A percentile compares a stretch with the other conserved stretches of the same genome.
phyloP scores from a whole-genome alignment of 1,140 invertebrate genomes.

The Drosophila malerkotliana region DNA sequence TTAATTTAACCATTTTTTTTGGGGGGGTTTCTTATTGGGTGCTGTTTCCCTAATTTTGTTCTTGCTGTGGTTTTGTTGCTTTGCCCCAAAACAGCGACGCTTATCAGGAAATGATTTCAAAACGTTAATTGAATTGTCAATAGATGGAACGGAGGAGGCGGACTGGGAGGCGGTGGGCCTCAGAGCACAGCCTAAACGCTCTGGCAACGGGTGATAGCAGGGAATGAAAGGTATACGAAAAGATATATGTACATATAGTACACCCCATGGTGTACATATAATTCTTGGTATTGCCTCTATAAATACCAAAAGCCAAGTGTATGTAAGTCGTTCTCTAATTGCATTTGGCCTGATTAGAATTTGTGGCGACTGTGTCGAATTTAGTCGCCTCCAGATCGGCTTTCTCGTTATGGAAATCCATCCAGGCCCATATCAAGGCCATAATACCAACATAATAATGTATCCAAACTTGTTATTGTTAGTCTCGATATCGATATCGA shows the following conservation, averaged over 20 bases:
- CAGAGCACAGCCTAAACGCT: neutral
- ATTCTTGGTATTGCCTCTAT: conserved; percentile 69
- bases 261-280: conserved; percentile 26
- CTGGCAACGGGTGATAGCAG: conserved; percentile 47
- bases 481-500: conserved; percentile 19
- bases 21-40: conserved; percentile 23
- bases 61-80: conserved; percentile 14
- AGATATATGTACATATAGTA: conserved; percentile 40
- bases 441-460: conserved; percentile 1
- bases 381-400: conserved; percentile 6
- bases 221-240: conserved; percentile 37
- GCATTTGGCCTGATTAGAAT: conserved; percentile 68
- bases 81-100: conserved; percentile 35
- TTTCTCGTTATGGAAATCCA: conserved; percentile 24
- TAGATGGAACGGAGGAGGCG: conserved; percentile 58
- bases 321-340: conserved; percentile 67
- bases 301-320: conserved; percentile 62
- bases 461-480: conserved; percentile 46
- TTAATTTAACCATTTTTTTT: conserved; percentile 18
- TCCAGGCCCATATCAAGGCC: conserved; percentile 13
- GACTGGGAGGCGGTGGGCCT: neutral
- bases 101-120: conserved; percentile 78
- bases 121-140: conserved; percentile 81
- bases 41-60: conserved; percentile 25
- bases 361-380: conserved; percentile 6